Evolutionary conservation across 1,140 invertebrate species (phyloP).

Genomic region (Andricus grossulariae): DNA sequence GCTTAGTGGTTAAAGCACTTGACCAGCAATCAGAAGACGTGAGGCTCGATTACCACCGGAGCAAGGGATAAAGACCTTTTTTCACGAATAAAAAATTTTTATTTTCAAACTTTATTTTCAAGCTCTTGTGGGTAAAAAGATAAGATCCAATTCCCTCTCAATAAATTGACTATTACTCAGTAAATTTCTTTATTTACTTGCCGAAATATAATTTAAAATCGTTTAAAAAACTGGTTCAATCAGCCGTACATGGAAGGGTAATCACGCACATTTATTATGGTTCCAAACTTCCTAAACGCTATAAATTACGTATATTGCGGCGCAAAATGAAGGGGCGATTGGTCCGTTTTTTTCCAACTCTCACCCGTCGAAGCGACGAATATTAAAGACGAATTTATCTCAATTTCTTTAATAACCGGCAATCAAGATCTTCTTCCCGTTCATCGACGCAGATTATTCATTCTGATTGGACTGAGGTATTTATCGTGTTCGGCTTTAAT

Average conservation of each 20-base stretch:
- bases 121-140: no score
- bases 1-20: no score
- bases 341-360: background rate
- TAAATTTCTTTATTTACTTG: no score
- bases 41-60: no score
- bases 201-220: no score
- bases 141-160: no score
- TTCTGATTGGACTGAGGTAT: slow-evolving; percentile 13
- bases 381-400: slow-evolving; percentile 31
- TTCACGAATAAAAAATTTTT: no score
- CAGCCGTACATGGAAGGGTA: background rate
- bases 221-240: no score
- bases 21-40: no score
- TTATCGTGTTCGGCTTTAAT: slow-evolving; percentile 26
- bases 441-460: slow-evolving; percentile 11
- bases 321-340: background rate
- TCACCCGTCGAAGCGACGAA: slow-evolving; percentile 17
- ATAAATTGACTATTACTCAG: no score
- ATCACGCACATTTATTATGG: background rate
- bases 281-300: slow-evolving; percentile 1
- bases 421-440: slow-evolving; percentile 12
- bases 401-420: slow-evolving; percentile 30
- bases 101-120: no score
- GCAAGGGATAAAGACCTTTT: no score
- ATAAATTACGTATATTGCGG: slow-evolving; percentile 12